Percentiles rank a stretch among this genome's conserved stretches.
These are phyloP conservation scores for Periophthalmus modestus DNA, from an alignment of 2,113 vertebrate genomes.

Conservation along the genomic window DNA sequence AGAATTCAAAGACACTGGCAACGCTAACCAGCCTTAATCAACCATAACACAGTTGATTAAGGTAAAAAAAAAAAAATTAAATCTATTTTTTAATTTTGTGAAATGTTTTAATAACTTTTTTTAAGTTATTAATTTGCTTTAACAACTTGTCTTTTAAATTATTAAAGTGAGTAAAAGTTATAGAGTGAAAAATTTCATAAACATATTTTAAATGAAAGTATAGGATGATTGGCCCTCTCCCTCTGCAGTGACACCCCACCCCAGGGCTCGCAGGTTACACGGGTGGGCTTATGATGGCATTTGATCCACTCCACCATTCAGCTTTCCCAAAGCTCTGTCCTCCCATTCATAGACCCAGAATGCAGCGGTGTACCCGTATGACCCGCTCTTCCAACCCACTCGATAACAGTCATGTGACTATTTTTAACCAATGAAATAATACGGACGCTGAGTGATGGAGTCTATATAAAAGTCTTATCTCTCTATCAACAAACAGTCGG, in stretches of 20 bases:
- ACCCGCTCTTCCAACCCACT: conserved; percentile 32
- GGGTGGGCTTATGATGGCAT: conserved; percentile 4
- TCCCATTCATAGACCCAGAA: conserved; percentile 49
- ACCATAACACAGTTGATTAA: no score
- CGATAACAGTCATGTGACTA: conserved; percentile 40
- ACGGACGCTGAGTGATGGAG: conserved; percentile 18
- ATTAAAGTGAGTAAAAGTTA: no score
- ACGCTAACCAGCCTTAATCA: no score
- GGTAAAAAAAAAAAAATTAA: no score
- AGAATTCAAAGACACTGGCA: no score
- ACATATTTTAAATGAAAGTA: no score
- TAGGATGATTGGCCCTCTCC: not conserved
- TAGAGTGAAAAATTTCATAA: no score
- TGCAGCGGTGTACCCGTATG: conserved; percentile 47
- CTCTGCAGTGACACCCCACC: not conserved
- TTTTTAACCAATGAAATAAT: conserved; percentile 48
- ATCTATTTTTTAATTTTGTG: no score
- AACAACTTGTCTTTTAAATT: no score
- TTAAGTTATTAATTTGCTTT: no score
- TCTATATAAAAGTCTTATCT: conserved; percentile 5
- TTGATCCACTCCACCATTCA: conserved; percentile 51
- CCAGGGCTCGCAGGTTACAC: not conserved
- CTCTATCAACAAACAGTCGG: not conserved
- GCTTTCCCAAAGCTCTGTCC: conserved; percentile 47
- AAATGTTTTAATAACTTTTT: no score